Evolutionary conservation across 2,113 vertebrate species (phyloP).

Genomic region (Actenoides lindsayi): DNA sequence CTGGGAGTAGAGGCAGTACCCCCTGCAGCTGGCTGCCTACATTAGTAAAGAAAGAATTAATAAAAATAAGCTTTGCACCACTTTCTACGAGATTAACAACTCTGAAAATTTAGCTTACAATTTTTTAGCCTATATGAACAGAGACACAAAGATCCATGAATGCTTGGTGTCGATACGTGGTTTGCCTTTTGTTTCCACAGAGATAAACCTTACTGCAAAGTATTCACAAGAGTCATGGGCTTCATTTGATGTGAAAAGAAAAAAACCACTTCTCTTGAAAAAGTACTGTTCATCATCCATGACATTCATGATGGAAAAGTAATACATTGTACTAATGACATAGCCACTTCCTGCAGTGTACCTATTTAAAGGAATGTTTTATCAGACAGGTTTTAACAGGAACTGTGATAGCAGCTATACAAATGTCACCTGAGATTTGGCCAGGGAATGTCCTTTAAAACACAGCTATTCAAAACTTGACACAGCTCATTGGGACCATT

Average conservation of each 20-base stretch:
- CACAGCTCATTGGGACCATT: neutral
- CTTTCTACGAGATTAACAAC: neutral
- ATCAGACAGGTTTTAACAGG: neutral
- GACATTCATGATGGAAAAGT: neutral
- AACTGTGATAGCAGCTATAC: neutral
- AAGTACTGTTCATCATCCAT: neutral
- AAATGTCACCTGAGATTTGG: neutral
- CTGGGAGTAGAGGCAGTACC: constrained; percentile 82
- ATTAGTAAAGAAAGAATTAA: constrained; percentile 8
- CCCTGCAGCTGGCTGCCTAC: constrained; percentile 84
- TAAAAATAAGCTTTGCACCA: neutral
- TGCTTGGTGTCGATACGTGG: neutral
- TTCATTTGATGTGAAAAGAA: neutral
- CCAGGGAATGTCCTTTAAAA: neutral
- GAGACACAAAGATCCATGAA: neutral
- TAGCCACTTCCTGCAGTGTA: neutral
- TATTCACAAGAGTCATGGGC: neutral
- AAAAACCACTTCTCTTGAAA: neutral
- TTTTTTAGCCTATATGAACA: neutral
- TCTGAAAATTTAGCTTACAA: neutral
- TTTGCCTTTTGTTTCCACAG: neutral
- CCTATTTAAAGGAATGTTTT: neutral
- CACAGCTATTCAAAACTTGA: neutral
- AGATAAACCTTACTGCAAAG: neutral
- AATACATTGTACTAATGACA: neutral